These are phyloP conservation scores for Tetrao urogallus DNA, from an alignment of 2,113 vertebrate species.

Conservation along the genomic window DNA sequence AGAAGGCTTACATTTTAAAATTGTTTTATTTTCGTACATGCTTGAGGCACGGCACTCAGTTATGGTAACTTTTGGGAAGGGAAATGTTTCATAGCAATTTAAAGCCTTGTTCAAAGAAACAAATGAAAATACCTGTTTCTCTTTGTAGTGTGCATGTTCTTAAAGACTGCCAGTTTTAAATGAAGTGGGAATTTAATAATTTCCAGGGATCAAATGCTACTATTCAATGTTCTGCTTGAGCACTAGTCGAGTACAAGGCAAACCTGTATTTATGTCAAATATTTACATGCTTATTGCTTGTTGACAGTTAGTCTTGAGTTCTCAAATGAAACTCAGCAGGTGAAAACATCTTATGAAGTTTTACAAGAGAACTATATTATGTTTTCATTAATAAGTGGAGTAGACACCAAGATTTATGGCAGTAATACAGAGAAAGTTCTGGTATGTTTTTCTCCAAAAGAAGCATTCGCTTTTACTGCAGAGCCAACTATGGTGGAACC, in stretches of 20 bases:
- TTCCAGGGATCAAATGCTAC: too few species aligned
- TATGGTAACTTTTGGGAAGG: neutral
- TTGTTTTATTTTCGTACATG: fast-evolving
- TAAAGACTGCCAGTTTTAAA: neutral
- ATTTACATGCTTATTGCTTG: neutral
- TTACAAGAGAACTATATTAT: neutral
- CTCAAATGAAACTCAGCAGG: neutral
- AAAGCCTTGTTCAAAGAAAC: neutral
- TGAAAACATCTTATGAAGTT: neutral
- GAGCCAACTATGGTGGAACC: neutral
- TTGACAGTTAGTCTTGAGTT: neutral
- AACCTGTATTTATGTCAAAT: neutral
- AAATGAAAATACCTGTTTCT: neutral
- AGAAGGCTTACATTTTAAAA: neutral
- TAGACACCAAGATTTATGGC: neutral
- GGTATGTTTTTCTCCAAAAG: neutral
- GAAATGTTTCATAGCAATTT: neutral
- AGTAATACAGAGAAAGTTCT: neutral
- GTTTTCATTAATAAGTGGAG: neutral
- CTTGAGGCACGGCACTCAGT: neutral
- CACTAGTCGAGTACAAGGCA: neutral
- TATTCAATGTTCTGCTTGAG: neutral
- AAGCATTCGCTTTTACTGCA: neutral
- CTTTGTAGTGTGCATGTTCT: neutral
- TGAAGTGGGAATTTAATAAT: neutral